A percentile compares a stretch with the other conserved stretches of the same genome.
Evolutionary conservation across 2,888 invertebrate genomes (phyloP).

Genomic region (Patella caerulea): DNA sequence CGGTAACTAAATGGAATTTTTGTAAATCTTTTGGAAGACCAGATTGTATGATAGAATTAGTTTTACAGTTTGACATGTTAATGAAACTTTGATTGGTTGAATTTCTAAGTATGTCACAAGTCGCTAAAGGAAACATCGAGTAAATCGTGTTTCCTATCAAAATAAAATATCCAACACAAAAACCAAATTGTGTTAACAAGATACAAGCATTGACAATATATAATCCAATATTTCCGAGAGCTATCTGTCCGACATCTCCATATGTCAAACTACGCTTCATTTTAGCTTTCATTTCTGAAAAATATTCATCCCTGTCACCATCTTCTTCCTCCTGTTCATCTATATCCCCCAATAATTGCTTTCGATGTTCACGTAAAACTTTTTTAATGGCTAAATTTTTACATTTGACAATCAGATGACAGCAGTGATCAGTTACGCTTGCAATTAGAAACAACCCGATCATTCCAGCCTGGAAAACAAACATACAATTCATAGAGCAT

Average conservation of each 20-base stretch:
- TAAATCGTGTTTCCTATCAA: slow-evolving; percentile 67
- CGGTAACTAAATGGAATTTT: not conserved
- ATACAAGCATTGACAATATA: slow-evolving; percentile 62
- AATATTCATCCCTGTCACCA: slow-evolving; percentile 29
- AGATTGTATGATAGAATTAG: not conserved
- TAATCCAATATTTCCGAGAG: slow-evolving; percentile 58
- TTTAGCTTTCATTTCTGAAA: slow-evolving; percentile 32
- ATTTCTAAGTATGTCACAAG: slow-evolving; percentile 35
- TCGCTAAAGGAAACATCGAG: slow-evolving; percentile 54
- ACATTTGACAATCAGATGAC: slow-evolving; percentile 64
- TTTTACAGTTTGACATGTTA: slow-evolving; percentile 11
- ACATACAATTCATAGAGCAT: not conserved
- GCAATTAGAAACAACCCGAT: slow-evolving; percentile 61
- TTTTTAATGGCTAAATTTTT: slow-evolving; percentile 58
- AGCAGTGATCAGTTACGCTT: slow-evolving; percentile 65
- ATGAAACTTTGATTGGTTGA: slow-evolving; percentile 1
- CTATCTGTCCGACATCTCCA: slow-evolving; percentile 65
- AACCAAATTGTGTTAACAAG: slow-evolving; percentile 67
- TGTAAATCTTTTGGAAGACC: too few species aligned
- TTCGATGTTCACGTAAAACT: slow-evolving; percentile 17
- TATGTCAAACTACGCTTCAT: slow-evolving; percentile 55
- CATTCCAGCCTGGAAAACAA: slow-evolving; percentile 61
- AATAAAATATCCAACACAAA: slow-evolving; percentile 65
- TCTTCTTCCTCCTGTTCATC: slow-evolving; percentile 17
- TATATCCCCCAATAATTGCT: slow-evolving; percentile 16